A percentile compares a stretch with the other conserved stretches of the same genome.
Conservation (phyloP, 2,113 vertebrate species). For the Callopanchax toddi region DNA sequence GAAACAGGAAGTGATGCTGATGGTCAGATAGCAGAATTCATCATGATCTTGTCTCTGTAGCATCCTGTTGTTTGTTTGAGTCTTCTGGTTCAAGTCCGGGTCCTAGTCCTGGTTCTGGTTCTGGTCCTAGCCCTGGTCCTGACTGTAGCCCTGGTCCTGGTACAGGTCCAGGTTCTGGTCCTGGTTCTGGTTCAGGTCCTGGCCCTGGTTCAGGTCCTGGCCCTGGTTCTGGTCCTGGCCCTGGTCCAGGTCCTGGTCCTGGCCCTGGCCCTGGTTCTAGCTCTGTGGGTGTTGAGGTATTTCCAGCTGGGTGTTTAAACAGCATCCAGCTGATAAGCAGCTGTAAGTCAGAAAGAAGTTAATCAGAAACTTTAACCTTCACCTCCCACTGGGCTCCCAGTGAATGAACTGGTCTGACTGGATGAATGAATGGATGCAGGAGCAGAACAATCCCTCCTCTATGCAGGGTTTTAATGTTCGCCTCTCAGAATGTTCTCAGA, state of each 20-base stretch:
- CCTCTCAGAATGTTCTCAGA: slow-evolving; percentile 5
- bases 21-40: slow-evolving; percentile 49
- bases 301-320: slow-evolving; percentile 36
- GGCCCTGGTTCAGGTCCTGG: too few species aligned
- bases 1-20: slow-evolving; percentile 64
- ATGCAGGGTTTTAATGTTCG: background rate
- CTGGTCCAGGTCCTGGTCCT: too few species aligned
- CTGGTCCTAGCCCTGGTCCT: too few species aligned
- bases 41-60: background rate
- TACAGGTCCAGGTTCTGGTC: too few species aligned
- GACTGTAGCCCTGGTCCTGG: too few species aligned
- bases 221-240: too few species aligned
- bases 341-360: slow-evolving; percentile 40
- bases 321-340: slow-evolving; percentile 40
- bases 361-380: slow-evolving; percentile 35
- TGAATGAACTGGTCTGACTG: slow-evolving; percentile 37
- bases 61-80: background rate
- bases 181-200: too few species aligned
- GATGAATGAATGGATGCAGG: slow-evolving; percentile 40
- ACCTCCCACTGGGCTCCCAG: slow-evolving; percentile 36
- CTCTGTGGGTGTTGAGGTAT: slow-evolving; percentile 37
- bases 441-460: background rate
- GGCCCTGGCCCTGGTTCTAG: too few species aligned
- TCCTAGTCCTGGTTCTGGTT: too few species aligned
- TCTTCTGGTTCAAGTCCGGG: too few species aligned